phyloP scores from a whole-genome alignment of 2,113 vertebrate species.

The Misgurnus anguillicaudatus region DNA sequence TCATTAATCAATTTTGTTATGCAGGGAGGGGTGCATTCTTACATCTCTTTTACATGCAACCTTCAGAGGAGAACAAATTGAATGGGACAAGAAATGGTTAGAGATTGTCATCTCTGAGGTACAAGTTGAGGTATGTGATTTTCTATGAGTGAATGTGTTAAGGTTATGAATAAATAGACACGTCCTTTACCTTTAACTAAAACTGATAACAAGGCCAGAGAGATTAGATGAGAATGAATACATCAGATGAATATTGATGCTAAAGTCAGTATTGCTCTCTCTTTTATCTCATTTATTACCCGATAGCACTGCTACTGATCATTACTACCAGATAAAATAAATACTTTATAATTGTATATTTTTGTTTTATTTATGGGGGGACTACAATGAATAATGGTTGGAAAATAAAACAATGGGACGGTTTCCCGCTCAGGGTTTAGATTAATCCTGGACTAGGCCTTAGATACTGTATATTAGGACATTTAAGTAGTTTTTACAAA shows the following conservation, averaged over 20 bases:
- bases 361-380: too few species aligned
- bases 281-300: background rate
- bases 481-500: too few species aligned
- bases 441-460: too few species aligned
- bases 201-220: slow-evolving; percentile 8
- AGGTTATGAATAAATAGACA: slow-evolving; percentile 5
- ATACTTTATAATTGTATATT: too few species aligned
- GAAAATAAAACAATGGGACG: background rate
- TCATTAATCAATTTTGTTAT: background rate
- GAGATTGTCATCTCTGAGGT: slow-evolving; percentile 1
- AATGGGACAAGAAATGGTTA: slow-evolving; percentile 1
- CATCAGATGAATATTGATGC: slow-evolving; percentile 7
- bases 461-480: too few species aligned
- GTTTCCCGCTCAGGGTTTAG: too few species aligned
- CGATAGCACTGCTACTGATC: background rate
- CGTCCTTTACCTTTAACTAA: slow-evolving; percentile 8
- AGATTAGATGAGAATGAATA: background rate
- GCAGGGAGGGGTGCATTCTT: background rate
- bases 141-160: slow-evolving; percentile 1
- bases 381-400: background rate
- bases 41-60: background rate
- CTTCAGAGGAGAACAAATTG: background rate
- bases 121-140: background rate
- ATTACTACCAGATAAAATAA: too few species aligned
- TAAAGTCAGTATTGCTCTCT: background rate